Evolutionary conservation across 2,797 vertebrate genomes (phyloP).

Genomic region (Aeoliscus strigatus): DNA sequence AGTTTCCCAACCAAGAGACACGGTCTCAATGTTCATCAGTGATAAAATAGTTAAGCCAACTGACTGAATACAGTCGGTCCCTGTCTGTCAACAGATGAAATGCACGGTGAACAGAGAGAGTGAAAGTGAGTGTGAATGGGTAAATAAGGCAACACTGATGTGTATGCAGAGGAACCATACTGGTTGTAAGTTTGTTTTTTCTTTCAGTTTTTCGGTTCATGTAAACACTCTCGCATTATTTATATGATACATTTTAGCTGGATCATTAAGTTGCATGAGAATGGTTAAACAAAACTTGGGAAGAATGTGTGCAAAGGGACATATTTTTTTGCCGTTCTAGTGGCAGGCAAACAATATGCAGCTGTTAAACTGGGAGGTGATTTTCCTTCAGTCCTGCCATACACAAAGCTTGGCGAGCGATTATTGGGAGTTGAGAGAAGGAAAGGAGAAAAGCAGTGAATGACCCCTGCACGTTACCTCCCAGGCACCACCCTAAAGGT

Average conservation of each 20-base stretch:
- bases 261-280: too few relatives aligned
- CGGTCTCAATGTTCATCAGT: slow-evolving; percentile 6
- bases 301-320: background rate
- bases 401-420: slow-evolving; percentile 26
- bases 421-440: slow-evolving; percentile 33
- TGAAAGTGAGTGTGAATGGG: too few relatives aligned
- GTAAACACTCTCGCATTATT: too few relatives aligned
- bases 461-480: slow-evolving; percentile 35
- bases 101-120: slow-evolving; percentile 7
- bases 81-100: too few relatives aligned
- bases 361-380: slow-evolving; percentile 28
- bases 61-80: slow-evolving; percentile 23
- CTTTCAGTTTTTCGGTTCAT: too few relatives aligned
- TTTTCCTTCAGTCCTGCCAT: slow-evolving; percentile 2
- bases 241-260: too few relatives aligned
- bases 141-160: too few relatives aligned
- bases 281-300: slow-evolving; percentile 7
- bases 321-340: slow-evolving; percentile 1
- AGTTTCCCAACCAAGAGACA: slow-evolving; percentile 20
- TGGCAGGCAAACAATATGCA: slow-evolving; percentile 23
- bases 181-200: too few relatives aligned
- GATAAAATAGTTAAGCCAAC: slow-evolving; percentile 39
- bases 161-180: too few relatives aligned
- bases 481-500: slow-evolving; percentile 23
- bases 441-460: slow-evolving; percentile 23